A percentile compares a stretch with the other conserved stretches of the same genome.
Evolutionary conservation across 1,140 invertebrate genomes (phyloP).

Genomic region (Tetraneura akinire): DNA sequence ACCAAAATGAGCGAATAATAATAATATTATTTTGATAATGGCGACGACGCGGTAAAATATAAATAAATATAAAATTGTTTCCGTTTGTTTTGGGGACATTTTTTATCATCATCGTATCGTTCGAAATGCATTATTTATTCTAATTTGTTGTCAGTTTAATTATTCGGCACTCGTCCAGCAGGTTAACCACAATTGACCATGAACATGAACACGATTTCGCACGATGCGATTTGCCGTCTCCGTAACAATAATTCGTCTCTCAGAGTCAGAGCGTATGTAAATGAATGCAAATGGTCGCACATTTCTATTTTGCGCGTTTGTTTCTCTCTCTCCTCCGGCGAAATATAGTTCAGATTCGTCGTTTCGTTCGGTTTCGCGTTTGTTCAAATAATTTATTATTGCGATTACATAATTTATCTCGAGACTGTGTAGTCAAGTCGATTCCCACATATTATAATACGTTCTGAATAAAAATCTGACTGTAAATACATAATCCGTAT

Average conservation of each 20-base stretch:
- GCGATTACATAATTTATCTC: slow-evolving; percentile 3
- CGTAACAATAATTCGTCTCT: neutral
- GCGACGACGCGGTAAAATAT: too few species aligned
- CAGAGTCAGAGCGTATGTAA: slow-evolving; percentile 6
- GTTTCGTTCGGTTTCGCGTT: neutral
- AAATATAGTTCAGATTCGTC: slow-evolving; percentile 24
- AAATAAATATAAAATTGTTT: too few species aligned
- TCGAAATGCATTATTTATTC: slow-evolving; percentile 18
- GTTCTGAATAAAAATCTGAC: neutral
- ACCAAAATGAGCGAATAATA: too few species aligned
- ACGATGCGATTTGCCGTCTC: neutral
- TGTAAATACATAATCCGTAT: too few species aligned
- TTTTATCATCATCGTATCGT: neutral
- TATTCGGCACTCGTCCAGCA: slow-evolving; percentile 29
- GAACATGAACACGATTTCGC: slow-evolving; percentile 20
- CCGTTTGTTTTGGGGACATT: too few species aligned
- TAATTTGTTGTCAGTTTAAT: slow-evolving; percentile 1
- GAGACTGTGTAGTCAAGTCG: neutral
- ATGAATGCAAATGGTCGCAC: slow-evolving; percentile 39
- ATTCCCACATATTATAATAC: neutral
- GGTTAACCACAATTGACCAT: slow-evolving; percentile 20
- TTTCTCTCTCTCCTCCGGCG: neutral
- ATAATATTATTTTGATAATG: too few species aligned
- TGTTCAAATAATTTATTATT: slow-evolving; percentile 16
- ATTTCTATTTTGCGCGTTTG: slow-evolving; percentile 13